Evolutionary conservation across 2,797 vertebrate genomes (phyloP), one percentile per base, ranked within the genome.

Genomic region (Tapirus indicus): DNA sequence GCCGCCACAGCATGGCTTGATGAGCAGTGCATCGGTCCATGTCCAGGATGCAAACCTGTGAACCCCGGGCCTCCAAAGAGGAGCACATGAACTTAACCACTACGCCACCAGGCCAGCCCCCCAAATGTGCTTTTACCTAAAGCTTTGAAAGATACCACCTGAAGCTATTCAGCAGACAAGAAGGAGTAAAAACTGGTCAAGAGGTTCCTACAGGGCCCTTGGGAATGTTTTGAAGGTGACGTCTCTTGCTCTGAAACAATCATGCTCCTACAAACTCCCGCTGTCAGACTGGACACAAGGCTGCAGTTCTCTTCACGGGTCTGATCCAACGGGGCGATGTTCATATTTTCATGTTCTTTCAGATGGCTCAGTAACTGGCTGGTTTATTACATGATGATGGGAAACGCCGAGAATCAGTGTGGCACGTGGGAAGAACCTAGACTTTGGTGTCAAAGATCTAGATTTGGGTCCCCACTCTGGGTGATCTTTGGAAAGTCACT

Each of bases 401-500:
- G 60, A 95, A 78, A 95, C 2, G 27, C 71, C 27, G 29, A 35
- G 20, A 25, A 6, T 60, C n/a, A 11, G 13, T 35, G 32, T 49
- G 44, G 35, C 66, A 38, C 32, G 0, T 1, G 32, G 23, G 32
- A 64, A 58, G 41, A 83, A 58, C 21, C 41, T 47, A 27, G 52
- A 62, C 12, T 86, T 58, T 69, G 32, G 6, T 72, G 64, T 83
- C 75, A 71, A 66, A 86, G 35, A 60, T 74, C 32, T 58, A 66
- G 32, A 90, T 23, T 64, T 80, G 27, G 49, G 83, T 71, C 11
- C 49, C 77, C 35, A 77, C n/a, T 79, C 4, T 68, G 13, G 27
- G 27, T 72, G 35, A 85, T 56, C 90, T 62, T 56, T 17, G 52
- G 35, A 74, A 91, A 90, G 56, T 66, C 54, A 75, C 35, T 52